phyloP scores from a whole-genome alignment of 2,797 vertebrate species.

The Argentina silus region DNA sequence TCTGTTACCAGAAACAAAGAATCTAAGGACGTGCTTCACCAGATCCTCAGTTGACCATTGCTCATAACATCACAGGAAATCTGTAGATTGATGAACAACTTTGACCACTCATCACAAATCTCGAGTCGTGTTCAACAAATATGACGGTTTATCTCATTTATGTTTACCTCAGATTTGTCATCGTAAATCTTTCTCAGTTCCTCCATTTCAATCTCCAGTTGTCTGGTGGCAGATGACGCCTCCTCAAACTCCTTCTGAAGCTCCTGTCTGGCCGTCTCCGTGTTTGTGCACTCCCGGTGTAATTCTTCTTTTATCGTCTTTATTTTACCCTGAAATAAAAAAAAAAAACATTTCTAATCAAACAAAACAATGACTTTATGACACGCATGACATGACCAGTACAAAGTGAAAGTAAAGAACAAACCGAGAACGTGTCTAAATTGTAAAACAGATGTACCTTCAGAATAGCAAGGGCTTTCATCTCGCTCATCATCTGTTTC shows the following conservation, averaged over 20 bases:
- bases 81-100: no score
- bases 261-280: constrained; percentile 46
- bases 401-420: background rate
- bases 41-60: no score
- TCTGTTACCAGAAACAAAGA: no score
- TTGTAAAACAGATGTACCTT: constrained; percentile 58
- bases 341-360: background rate
- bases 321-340: constrained; percentile 26
- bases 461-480: constrained; percentile 48
- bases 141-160: no score
- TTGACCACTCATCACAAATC: no score
- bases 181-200: constrained; percentile 37
- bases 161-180: constrained; percentile 32
- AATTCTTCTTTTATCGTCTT: constrained; percentile 41
- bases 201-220: constrained; percentile 54
- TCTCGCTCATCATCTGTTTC: constrained; percentile 56
- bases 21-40: no score
- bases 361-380: background rate
- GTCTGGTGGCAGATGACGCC: constrained; percentile 36
- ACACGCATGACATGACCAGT: background rate
- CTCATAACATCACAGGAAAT: no score
- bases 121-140: no score
- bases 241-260: constrained; percentile 64
- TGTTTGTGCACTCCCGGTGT: constrained; percentile 41
- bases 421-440: background rate